A percentile compares a stretch with the other conserved stretches of the same genome.
These are phyloP conservation scores for Dendrocincla fuliginosa DNA, from an alignment of 2,797 vertebrate species.

Conservation along the genomic window DNA sequence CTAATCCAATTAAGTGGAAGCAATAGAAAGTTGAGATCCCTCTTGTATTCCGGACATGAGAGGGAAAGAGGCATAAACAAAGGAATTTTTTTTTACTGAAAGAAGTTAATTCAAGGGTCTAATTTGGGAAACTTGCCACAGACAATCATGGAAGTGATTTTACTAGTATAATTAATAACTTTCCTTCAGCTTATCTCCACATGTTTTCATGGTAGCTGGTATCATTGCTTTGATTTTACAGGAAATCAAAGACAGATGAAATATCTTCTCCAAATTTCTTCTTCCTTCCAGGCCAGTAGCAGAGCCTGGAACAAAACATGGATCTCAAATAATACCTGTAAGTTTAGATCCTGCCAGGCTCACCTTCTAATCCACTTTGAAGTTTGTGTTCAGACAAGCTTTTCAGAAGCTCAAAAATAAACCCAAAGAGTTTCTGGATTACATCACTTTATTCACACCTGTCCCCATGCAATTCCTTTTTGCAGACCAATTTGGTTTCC, in stretches of 20 bases:
- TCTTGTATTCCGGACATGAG: not conserved
- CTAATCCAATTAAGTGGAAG: slow-evolving; percentile 50
- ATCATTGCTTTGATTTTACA: slow-evolving; percentile 28
- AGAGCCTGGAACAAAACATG: not conserved
- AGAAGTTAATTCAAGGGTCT: not conserved
- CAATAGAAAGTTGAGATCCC: not conserved
- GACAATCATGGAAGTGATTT: slow-evolving; percentile 2
- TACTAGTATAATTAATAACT: slow-evolving; percentile 23
- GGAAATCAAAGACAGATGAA: slow-evolving; percentile 23
- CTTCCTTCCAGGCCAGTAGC: slow-evolving; percentile 7
- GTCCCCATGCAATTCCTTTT: not conserved
- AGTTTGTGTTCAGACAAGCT: slow-evolving; percentile 15
- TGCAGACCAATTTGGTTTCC: not conserved
- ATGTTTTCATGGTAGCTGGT: not conserved
- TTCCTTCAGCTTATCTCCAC: slow-evolving; percentile 18
- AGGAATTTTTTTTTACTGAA: not conserved
- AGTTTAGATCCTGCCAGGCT: not conserved
- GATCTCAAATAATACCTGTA: not conserved
- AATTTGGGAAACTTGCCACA: slow-evolving; percentile 7
- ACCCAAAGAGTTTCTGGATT: not conserved
- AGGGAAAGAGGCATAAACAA: not conserved
- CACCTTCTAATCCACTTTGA: not conserved
- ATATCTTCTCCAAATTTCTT: not conserved
- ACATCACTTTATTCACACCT: not conserved
- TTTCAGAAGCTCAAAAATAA: not conserved